Evolutionary conservation across 2,797 vertebrate species (phyloP), one percentile per base, ranked within the genome.

Genomic region (Rhyacichthys aspro): DNA sequence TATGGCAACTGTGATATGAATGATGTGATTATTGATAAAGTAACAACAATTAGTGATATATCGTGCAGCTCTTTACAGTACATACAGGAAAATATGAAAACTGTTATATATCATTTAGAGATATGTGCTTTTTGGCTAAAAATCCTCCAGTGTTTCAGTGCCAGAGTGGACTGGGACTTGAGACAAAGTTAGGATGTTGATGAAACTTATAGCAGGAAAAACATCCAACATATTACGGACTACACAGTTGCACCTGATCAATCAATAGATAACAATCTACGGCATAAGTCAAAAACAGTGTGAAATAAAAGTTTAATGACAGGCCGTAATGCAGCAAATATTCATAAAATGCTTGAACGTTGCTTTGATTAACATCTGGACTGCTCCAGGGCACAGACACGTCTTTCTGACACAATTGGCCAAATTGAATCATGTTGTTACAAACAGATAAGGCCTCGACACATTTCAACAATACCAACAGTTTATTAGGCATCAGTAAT

Each of bases 371-470:
- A 74, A 73, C 44, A 66, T 62, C 61, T 59, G 56, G 65, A 67
- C 78, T 78, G 74, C 81, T 72, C 59, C 60, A 72, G 63, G 71
- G 64, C 73, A 66, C 59, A 64, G 71, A 55, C 3, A 36, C 45
- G 62, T 70, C 55, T 43, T 28, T 1, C 46, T 63, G 19, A 55
- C 64, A 28, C 65, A 33, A 74, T 77, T 76, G 74, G 70, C 76
- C 65, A 56, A 79, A 80, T 79, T 74, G 72, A 84, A 81, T 58
- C 19, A 72, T 63, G 74, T 80, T 76, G 53, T 54, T 83, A 60
- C 72, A 77, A 70, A 65, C 34, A 8, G 48, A 52, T 37, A 52
- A 52, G 39, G 48, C 34, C 2, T 1, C 5, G 10, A 10, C 17
- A 52, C 47, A 28, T 28, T 28, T 28, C 23, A 28, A 28, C 23